These are phyloP conservation scores for Heterocephalus glaber DNA, from an alignment of 2,113 vertebrate genomes.

Conservation along the genomic window DNA sequence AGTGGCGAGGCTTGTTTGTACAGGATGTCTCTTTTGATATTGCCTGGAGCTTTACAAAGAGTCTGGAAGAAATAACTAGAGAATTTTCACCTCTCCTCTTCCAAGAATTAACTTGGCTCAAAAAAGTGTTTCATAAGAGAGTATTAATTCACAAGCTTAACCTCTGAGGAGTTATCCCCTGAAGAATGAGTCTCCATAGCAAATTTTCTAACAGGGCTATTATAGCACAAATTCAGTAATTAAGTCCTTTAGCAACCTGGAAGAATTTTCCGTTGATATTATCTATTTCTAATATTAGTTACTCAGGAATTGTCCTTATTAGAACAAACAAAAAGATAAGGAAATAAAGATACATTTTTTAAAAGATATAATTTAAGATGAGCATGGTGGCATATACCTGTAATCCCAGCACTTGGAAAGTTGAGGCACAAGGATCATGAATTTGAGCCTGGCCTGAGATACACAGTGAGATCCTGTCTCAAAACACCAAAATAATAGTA, in stretches of 20 bases:
- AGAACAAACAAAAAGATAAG: constrained; percentile 35
- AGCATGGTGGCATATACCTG: not conserved
- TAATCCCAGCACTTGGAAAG: not conserved
- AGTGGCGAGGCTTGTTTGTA: constrained; percentile 51
- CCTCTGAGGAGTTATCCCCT: constrained; percentile 54
- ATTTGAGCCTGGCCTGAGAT: not conserved
- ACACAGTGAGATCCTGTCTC: not conserved
- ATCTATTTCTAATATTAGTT: constrained; percentile 31
- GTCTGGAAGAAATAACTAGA: constrained; percentile 47
- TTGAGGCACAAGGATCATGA: not conserved
- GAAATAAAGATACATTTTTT: constrained; percentile 20
- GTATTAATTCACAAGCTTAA: constrained; percentile 65
- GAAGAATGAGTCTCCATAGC: constrained; percentile 49
- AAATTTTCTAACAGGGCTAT: constrained; percentile 46
- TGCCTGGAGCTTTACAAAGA: constrained; percentile 61
- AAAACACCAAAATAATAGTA: not conserved
- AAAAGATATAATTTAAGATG: not conserved
- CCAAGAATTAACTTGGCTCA: not conserved
- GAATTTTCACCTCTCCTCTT: constrained; percentile 58
- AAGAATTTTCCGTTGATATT: constrained; percentile 52
- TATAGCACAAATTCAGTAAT: constrained; percentile 37
- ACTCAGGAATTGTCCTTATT: constrained; percentile 51
- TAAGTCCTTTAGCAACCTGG: not conserved
- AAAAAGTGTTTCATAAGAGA: constrained; percentile 55
- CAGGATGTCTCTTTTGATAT: constrained; percentile 51